Evolutionary conservation across 1,140 invertebrate species (phyloP), one percentile per base, ranked within the genome.

Genomic region (Phymorhynchus buccinoides): DNA sequence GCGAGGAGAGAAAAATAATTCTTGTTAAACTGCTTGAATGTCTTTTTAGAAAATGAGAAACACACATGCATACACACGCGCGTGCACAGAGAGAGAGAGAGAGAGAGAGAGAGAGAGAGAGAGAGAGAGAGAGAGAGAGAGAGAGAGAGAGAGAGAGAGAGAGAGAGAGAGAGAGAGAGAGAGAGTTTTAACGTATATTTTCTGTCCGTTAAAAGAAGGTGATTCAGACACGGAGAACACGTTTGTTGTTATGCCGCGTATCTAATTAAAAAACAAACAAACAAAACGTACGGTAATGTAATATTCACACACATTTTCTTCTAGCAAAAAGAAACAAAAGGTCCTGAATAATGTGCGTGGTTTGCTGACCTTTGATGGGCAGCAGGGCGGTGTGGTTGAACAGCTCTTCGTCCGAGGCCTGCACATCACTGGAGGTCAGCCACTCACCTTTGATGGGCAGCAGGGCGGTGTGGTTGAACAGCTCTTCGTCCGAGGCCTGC

Each of bases 341-440:
- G n/a, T n/a, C n/a, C n/a, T n/a, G n/a, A n/a, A n/a, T n/a, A n/a
- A n/a, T n/a, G n/a, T n/a, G n/a, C n/a, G n/a, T 35, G 1, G 12
- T 44, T 22, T 7, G 48, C 85, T 84, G 71, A 92, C 91, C 90
- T 90, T 91, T 92, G 37, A 92, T 90, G 56, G 91, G 91, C 32
- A 92, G 87, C 42, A 92, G 89, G 52, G 91, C 91, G 48, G 91
- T 92, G 83, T 91, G 90, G 84, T 92, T 92, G 77, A 92, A 92
- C 37, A 92, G 90, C 85, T 92, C 91, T 84, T 92, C 91, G 86
- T 92, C 91, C 14, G 91, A 92, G 30, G 90, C 90, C 84, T 92
- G 91, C 16, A 92, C 90, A 68, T 92, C 91, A 89, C 91, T 92
- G 14, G 91, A 92, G 32, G 90, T 92, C 91, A 92, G 91, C 91